phyloP scores from a whole-genome alignment of 64 coral and sea anemone species.

The Actinia tenebrosa region DNA sequence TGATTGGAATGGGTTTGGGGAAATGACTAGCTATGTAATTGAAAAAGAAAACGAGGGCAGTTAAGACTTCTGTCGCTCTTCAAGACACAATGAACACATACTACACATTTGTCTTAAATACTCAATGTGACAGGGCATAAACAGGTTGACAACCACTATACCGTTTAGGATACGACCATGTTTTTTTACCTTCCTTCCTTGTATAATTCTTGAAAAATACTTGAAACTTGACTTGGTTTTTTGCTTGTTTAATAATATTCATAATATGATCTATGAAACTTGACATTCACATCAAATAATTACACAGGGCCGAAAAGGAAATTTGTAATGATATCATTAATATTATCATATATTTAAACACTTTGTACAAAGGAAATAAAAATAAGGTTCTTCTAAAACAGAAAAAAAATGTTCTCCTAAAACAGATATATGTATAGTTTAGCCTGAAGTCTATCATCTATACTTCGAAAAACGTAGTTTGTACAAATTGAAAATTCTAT shows the following conservation, averaged over 20 bases:
- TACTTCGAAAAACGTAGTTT: neutral
- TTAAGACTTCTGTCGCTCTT: no score
- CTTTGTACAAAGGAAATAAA: constrained; percentile 9
- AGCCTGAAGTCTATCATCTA: neutral
- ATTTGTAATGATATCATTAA: neutral
- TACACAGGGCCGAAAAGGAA: neutral
- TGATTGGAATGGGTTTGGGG: no score
- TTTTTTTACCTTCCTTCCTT: no score
- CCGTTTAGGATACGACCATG: no score
- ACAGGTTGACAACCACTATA: no score
- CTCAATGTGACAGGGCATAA: no score
- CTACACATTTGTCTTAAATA: no score
- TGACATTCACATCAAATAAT: neutral
- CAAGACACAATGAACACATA: no score
- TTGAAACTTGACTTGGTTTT: no score
- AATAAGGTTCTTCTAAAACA: neutral
- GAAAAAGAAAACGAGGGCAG: no score
- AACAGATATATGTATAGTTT: neutral
- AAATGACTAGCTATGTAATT: no score
- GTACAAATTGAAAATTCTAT: neutral
- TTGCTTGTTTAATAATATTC: constrained; percentile 1
- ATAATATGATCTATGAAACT: neutral
- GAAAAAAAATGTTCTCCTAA: neutral
- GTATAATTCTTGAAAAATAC: no score
- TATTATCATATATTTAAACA: neutral